Conservation (phyloP, 2,797 vertebrate genomes). For the Peromyscus eremicus region DNA sequence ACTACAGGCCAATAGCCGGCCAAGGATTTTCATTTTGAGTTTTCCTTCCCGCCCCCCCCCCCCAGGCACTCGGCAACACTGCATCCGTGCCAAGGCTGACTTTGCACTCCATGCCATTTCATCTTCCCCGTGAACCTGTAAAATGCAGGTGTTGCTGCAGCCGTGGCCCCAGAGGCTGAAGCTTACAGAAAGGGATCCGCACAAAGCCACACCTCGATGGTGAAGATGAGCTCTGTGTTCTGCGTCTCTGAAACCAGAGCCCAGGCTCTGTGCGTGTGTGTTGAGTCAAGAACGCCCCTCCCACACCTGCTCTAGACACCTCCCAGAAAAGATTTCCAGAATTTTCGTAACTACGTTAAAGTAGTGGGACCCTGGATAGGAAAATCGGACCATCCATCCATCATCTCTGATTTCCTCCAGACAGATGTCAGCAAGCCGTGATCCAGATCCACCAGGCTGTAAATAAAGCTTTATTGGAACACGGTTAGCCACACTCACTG, state of each 20-base stretch:
- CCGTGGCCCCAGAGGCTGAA: not conserved
- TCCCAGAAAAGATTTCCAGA: not conserved
- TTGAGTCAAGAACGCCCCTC: not conserved
- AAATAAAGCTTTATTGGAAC: conserved; percentile 45
- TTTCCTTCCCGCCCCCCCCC: not conserved
- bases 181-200: not conserved
- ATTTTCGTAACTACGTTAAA: not conserved
- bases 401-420: not conserved
- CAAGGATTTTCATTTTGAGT: conserved; percentile 46
- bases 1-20: conserved; percentile 47
- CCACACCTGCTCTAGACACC: not conserved
- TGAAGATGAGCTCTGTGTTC: not conserved
- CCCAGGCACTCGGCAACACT: not conserved
- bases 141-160: not conserved
- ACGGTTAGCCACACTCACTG: fast-evolving
- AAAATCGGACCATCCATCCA: not conserved
- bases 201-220: not conserved
- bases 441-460: not conserved
- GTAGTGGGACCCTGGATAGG: not conserved
- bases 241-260: not conserved
- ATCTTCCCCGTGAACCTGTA: not conserved
- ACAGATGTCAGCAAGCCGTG: not conserved
- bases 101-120: not conserved
- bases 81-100: not conserved
- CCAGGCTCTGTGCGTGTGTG: fast-evolving